Base-by-base conservation (phyloP, 1,140 invertebrate species). In the Hermetia illucens region DNA sequence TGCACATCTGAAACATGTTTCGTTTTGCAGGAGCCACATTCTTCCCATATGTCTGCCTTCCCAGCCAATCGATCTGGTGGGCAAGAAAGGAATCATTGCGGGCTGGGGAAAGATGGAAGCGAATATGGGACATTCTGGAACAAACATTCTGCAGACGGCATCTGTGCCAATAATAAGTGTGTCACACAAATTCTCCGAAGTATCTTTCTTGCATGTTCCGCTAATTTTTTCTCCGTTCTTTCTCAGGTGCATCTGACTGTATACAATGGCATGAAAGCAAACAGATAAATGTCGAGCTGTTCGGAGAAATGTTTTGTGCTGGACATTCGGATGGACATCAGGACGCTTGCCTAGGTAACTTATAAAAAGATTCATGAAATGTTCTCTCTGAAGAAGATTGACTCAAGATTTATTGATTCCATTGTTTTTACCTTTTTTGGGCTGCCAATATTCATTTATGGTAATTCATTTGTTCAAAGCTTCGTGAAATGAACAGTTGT, bases 21-120 rank as follows among this genome's bases (percentile, higher is more conserved):
- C 32, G 31, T 15, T 27, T 41, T 36, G 6, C 12, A 70, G 70
- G 34, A 72, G 73, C 39, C 81, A 85, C 46, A 83, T 89, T 36
- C 58, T 80, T 12, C 83, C 83, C 2, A 82, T 88, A 41, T 89
- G 85, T 51, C 58, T 89, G 34, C 84, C 85, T 1, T 64, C 65
- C 2, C 39, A 55, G 34, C 52, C 55, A 4, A 55, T 56, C 5
- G 60, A 68, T n/a, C 36, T 70, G 37, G 60, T 61, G 25, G 79
- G 77, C 1, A 69, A 70, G 30, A 69, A 70, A 16, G 81, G 75
- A 2, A 66, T 83, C 0, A 79, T 87, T 0, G 82, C 84, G 1
- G 87, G 87, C 1, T 92, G 85, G 86, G 87, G 87, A 3, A 86
- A 86, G 61, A 86, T 79, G 2, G 76, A 83, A 47, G 72, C 77